Evolutionary conservation across 2,797 vertebrate species (phyloP).

Genomic region (Bradypodion ventrale): DNA sequence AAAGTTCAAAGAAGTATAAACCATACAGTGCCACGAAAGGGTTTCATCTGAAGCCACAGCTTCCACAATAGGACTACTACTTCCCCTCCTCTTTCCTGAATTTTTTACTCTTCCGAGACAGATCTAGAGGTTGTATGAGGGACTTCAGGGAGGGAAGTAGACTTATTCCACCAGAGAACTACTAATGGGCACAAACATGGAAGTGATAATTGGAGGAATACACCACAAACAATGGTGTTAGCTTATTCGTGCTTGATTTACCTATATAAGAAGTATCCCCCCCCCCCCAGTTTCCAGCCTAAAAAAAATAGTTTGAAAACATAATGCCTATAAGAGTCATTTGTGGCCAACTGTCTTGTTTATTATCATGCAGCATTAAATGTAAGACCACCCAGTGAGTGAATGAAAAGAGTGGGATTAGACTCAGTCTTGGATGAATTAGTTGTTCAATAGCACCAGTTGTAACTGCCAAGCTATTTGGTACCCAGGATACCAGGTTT

Average conservation of each 20-base stretch:
- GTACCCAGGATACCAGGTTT: neutral
- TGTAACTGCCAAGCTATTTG: neutral
- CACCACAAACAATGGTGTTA: neutral
- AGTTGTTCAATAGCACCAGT: neutral
- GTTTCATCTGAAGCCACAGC: neutral
- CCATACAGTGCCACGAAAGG: no score
- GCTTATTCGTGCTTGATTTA: neutral
- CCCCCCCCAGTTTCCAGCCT: neutral
- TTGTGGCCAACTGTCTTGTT: neutral
- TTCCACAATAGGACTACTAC: neutral
- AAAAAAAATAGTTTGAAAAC: neutral
- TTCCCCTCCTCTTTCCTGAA: neutral
- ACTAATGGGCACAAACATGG: neutral
- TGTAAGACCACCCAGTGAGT: conserved; percentile 6
- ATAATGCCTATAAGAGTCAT: neutral
- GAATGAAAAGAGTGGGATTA: conserved; percentile 18
- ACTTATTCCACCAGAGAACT: neutral
- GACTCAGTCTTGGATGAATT: conserved; percentile 3
- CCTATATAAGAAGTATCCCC: neutral
- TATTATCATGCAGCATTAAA: neutral
- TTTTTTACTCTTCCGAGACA: neutral
- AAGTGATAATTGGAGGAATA: neutral
- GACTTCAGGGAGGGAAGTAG: neutral
- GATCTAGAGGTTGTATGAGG: neutral
- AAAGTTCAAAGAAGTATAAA: neutral